A percentile compares a stretch with the other conserved stretches of the same genome.
phyloP scores from a whole-genome alignment of 64 coral and sea anemone species.

The Anthopleura sola region DNA sequence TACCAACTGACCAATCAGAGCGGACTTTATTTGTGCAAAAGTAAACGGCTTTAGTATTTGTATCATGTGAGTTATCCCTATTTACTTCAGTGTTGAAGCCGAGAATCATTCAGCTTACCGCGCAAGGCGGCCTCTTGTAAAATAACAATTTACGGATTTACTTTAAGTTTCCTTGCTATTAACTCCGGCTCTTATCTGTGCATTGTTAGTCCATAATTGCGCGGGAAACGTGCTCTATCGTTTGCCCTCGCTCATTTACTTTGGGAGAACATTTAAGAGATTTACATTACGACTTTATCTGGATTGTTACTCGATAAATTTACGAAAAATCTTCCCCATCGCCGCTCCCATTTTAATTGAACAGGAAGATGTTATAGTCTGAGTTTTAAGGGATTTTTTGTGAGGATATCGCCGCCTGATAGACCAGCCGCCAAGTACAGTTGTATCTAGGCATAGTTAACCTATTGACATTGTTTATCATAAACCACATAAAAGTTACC shows the following conservation, averaged over 20 bases:
- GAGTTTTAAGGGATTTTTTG: no score
- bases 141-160: neutral
- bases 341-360: no score
- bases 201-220: neutral
- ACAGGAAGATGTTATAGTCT: no score
- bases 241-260: neutral
- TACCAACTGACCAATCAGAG: constrained; percentile 1
- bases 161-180: neutral
- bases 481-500: neutral
- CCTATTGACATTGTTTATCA: neutral
- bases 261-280: neutral
- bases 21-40: neutral
- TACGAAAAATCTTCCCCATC: no score
- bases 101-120: neutral
- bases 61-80: neutral
- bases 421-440: neutral
- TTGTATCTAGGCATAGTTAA: neutral
- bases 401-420: no score
- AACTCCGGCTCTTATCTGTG: neutral
- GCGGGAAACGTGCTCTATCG: neutral
- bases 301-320: no score
- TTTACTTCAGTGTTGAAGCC: neutral
- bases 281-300: no score
- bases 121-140: neutral
- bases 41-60: neutral